Conservation (phyloP, 2,888 invertebrate species). For the Ophion slaviceki region DNA sequence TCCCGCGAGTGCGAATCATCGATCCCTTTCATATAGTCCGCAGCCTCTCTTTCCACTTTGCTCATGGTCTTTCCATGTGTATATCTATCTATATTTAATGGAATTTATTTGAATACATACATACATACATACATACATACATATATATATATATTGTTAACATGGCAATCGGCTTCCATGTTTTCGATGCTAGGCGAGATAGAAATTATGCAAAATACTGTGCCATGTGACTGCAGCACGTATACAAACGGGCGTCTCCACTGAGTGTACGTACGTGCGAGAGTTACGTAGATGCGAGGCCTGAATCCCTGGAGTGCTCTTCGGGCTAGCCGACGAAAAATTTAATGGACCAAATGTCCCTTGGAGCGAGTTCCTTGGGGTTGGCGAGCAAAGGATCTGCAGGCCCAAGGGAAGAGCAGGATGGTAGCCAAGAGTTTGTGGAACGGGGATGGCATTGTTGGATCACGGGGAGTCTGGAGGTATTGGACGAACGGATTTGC, state of each 20-base stretch:
- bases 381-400: neutral
- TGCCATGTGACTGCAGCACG: neutral
- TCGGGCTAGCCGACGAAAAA: conserved; percentile 6
- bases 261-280: neutral
- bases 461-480: no score
- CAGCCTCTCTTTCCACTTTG: conserved; percentile 19
- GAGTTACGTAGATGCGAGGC: neutral
- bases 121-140: no score
- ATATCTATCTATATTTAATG: no score
- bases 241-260: neutral
- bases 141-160: no score
- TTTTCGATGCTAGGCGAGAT: conserved; percentile 5
- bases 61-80: no score
- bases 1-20: conserved; percentile 52
- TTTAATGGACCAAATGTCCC: conserved; percentile 40
- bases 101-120: no score
- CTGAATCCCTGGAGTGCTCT: conserved; percentile 24
- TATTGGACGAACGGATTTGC: no score
- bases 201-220: conserved; percentile 33
- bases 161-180: neutral
- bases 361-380: neutral
- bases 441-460: neutral
- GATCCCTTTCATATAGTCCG: conserved; percentile 36
- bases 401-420: no score
- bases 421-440: neutral